Conservation (phyloP, 2,113 vertebrate species). For the Hippocampus mohnikei region DNA sequence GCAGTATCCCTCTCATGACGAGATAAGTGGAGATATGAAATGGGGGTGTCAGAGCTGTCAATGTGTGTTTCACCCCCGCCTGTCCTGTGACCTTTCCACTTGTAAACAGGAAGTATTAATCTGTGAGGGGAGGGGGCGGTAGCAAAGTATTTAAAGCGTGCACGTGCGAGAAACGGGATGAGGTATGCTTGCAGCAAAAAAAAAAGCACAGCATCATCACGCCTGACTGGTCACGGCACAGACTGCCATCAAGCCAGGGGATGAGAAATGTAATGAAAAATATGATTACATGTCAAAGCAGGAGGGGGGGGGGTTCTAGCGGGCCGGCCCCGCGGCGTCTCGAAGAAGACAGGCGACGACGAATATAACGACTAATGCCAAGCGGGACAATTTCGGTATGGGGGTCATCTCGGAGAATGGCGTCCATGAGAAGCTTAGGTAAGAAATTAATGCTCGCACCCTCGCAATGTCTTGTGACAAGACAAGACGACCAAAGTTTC, state of each 20-base stretch:
- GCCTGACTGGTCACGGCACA: conserved; percentile 62
- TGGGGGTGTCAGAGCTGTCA: conserved; percentile 47
- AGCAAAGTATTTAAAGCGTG: conserved; percentile 25
- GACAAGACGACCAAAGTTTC: conserved; percentile 49
- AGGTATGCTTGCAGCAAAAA: conserved; percentile 39
- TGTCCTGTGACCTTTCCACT: conserved; percentile 60
- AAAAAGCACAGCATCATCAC: conserved; percentile 52
- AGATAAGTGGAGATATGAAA: conserved; percentile 58
- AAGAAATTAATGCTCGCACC: conserved; percentile 39
- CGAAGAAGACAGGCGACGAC: conserved; percentile 48
- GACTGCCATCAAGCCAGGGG: conserved; percentile 68
- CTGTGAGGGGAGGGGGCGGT: conserved; percentile 33
- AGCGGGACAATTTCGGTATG: conserved; percentile 25
- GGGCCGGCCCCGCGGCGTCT: conserved; percentile 35
- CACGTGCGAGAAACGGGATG: conserved; percentile 43
- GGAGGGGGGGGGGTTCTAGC: conserved; percentile 30
- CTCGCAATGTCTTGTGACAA: conserved; percentile 46
- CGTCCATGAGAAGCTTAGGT: conserved; percentile 52
- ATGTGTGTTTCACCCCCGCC: conserved; percentile 13
- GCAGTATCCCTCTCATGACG: conserved; percentile 35
- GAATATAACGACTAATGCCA: conserved; percentile 50
- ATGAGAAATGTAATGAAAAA: conserved; percentile 76
- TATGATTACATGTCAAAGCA: conserved; percentile 76
- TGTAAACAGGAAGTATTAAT: conserved; percentile 68
- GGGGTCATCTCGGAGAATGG: conserved; percentile 47